Percentiles rank a stretch among this genome's conserved stretches.
These are phyloP conservation scores for Calypte anna DNA, from an alignment of 2,113 vertebrate species.

Conservation along the genomic window DNA sequence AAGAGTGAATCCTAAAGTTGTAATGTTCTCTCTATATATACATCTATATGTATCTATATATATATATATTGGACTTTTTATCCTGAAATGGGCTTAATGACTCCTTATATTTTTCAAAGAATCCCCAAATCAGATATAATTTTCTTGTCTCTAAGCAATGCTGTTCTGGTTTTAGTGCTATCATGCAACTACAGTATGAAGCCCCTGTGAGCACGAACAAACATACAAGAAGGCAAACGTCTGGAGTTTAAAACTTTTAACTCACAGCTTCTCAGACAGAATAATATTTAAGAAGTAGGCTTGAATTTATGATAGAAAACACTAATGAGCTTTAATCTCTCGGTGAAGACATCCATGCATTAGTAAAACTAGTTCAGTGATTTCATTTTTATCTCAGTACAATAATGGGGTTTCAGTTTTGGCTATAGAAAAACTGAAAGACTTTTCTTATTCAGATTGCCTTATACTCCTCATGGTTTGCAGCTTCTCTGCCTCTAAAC, in stretches of 20 bases:
- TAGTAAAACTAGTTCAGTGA: background rate
- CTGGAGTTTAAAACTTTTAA: background rate
- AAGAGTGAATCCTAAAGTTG: background rate
- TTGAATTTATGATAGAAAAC: background rate
- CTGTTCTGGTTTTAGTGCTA: background rate
- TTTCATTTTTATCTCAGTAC: background rate
- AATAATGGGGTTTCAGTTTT: background rate
- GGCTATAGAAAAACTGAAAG: background rate
- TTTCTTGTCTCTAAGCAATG: background rate
- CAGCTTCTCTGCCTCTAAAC: constrained; percentile 39
- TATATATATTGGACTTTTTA: background rate
- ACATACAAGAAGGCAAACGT: background rate
- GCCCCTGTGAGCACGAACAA: background rate
- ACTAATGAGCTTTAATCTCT: background rate
- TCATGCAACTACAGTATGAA: background rate
- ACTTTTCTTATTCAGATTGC: constrained; percentile 1
- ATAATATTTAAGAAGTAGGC: background rate
- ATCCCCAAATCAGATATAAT: background rate
- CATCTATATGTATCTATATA: too few relatives aligned
- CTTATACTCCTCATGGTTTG: constrained; percentile 12
- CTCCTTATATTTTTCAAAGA: background rate
- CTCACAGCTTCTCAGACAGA: background rate
- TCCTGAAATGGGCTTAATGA: background rate
- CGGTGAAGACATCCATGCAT: background rate
- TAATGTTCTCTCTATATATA: background rate